Evolutionary conservation across 2,797 vertebrate species (phyloP).

Genomic region (Hippocampus kuda): DNA sequence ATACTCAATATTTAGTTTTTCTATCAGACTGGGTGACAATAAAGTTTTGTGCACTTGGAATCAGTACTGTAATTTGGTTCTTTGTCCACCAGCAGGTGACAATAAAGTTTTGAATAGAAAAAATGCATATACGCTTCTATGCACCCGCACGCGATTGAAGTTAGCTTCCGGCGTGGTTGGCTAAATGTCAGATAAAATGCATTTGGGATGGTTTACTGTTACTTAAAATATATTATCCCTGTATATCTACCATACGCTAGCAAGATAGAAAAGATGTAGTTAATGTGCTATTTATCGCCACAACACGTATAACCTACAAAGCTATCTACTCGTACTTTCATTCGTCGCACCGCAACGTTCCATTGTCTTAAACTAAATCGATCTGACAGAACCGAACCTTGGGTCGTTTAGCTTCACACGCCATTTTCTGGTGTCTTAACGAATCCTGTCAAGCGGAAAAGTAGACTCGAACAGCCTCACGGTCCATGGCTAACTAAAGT

Average conservation of each 20-base stretch:
- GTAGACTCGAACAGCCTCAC: background rate
- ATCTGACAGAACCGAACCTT: conserved; percentile 43
- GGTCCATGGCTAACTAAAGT: background rate
- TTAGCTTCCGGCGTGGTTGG: background rate
- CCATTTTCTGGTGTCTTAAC: conserved; percentile 39
- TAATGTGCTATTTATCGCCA: background rate
- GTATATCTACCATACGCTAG: background rate
- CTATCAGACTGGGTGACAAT: too few relatives aligned
- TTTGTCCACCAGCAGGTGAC: background rate
- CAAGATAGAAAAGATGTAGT: background rate
- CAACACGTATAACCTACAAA: background rate
- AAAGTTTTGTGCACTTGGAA: too few relatives aligned
- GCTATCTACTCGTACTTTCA: background rate
- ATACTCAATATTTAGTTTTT: too few relatives aligned
- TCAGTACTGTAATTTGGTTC: too few relatives aligned
- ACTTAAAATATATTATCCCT: background rate
- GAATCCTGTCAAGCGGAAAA: background rate
- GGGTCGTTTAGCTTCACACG: conserved; percentile 49
- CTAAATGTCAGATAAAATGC: background rate
- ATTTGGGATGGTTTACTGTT: background rate
- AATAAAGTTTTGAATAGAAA: background rate
- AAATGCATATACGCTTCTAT: background rate
- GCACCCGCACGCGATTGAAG: background rate
- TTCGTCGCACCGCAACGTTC: background rate
- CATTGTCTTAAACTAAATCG: background rate